Conservation (phyloP, 2,888 invertebrate genomes). For the Scaptomyza polygonia region DNA sequence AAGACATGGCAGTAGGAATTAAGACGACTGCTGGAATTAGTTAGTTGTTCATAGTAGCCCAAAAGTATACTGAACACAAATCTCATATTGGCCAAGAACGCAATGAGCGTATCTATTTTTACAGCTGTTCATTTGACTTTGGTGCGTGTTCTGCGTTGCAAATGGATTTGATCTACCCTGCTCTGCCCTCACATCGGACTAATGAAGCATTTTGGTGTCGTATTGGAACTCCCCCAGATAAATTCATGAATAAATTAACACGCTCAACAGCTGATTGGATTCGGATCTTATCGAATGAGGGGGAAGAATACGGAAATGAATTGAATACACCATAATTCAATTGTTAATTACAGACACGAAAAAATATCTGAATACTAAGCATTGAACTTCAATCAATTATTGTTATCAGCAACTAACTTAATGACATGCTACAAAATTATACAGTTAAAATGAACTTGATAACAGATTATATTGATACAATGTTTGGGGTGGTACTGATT, state of each 20-base stretch:
- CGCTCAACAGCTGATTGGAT: slow-evolving; percentile 67
- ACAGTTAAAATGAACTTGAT: slow-evolving; percentile 40
- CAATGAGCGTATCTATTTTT: slow-evolving; percentile 23
- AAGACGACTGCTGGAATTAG: slow-evolving; percentile 25
- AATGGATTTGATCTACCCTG: slow-evolving; percentile 14
- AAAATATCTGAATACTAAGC: not conserved
- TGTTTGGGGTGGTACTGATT: too few species aligned
- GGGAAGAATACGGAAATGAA: not conserved
- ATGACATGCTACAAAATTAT: slow-evolving; percentile 29
- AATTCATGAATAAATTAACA: slow-evolving; percentile 72
- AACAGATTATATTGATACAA: too few species aligned
- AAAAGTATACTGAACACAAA: slow-evolving; percentile 1
- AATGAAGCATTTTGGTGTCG: slow-evolving; percentile 31
- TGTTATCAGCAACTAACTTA: slow-evolving; percentile 24
- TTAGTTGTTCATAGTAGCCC: not conserved
- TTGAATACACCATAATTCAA: slow-evolving; percentile 43
- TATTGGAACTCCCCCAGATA: not conserved
- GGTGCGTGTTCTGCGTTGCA: slow-evolving; percentile 51
- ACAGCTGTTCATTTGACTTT: slow-evolving; percentile 18
- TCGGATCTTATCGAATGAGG: slow-evolving; percentile 35
- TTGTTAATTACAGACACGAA: slow-evolving; percentile 62
- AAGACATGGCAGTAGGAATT: slow-evolving; percentile 55
- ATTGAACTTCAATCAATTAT: slow-evolving; percentile 18
- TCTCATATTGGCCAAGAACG: slow-evolving; percentile 31
- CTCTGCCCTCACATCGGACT: slow-evolving; percentile 1